Percentiles rank a stretch among this genome's conserved stretches.
These are phyloP conservation scores for Atherix ibis DNA, from an alignment of 2,888 invertebrate genomes.

Conservation along the genomic window DNA sequence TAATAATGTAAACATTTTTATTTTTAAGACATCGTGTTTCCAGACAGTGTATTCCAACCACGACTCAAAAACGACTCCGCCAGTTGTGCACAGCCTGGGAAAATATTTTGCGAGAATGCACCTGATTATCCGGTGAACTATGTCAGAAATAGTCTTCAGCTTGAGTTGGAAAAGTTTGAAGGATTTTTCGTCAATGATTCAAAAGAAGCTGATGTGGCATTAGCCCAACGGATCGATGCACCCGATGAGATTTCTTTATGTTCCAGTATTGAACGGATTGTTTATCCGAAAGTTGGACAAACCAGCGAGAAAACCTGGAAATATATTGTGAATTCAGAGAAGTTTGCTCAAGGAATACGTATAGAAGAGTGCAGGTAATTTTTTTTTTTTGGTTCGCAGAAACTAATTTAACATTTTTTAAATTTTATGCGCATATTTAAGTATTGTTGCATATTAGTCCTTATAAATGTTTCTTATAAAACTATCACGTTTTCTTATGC, in stretches of 20 bases:
- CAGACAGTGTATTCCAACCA: too few relatives aligned
- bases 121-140: slow-evolving; percentile 32
- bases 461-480: too few relatives aligned
- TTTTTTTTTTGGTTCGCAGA: slow-evolving; percentile 1
- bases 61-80: too few relatives aligned
- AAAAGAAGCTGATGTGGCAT: too few relatives aligned
- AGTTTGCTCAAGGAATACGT: slow-evolving; percentile 52
- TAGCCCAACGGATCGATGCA: slow-evolving; percentile 34
- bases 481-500: too few relatives aligned
- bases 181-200: slow-evolving; percentile 25
- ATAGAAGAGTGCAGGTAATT: slow-evolving; percentile 61
- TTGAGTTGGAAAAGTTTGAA: slow-evolving; percentile 17
- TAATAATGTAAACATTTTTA: neutral
- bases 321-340: slow-evolving; percentile 48
- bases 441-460: too few relatives aligned
- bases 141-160: slow-evolving; percentile 21
- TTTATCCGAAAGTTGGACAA: slow-evolving; percentile 44
- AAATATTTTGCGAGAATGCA: slow-evolving; percentile 33
- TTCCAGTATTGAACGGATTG: slow-evolving; percentile 27
- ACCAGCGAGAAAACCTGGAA: slow-evolving; percentile 49
- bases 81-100: slow-evolving; percentile 16
- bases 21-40: slow-evolving; percentile 13
- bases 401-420: too few relatives aligned
- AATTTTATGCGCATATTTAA: too few relatives aligned
- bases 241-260: slow-evolving; percentile 34